Conservation (phyloP, 2,797 vertebrate genomes). For the Arctocebus calabarensis region DNA sequence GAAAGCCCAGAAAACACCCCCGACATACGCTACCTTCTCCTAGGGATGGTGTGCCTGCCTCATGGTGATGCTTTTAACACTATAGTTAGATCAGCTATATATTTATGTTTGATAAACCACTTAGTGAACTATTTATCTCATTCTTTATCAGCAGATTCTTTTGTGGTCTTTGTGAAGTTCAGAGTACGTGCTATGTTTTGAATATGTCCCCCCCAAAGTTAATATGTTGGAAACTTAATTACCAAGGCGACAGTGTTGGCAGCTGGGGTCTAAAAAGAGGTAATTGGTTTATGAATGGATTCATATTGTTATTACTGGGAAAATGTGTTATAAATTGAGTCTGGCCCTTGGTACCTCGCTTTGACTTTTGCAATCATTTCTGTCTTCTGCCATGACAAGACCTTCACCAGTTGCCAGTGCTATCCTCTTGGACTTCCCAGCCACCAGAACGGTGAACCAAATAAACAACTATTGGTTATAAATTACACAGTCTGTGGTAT, state of each 20-base stretch:
- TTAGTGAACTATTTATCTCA: background rate
- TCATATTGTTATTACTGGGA: background rate
- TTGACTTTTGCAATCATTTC: background rate
- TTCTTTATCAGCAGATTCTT: conserved; percentile 30
- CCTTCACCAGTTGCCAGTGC: background rate
- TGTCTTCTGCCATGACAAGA: background rate
- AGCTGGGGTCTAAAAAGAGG: background rate
- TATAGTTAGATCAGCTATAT: background rate
- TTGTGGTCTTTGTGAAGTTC: background rate
- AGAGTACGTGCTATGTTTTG: background rate
- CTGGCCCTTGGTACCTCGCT: background rate
- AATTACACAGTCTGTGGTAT: background rate
- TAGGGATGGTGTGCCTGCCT: background rate
- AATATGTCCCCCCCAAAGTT: background rate
- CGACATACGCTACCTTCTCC: background rate
- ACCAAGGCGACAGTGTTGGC: background rate
- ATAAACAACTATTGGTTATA: background rate
- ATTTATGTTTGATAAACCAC: background rate
- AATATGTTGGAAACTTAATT: background rate
- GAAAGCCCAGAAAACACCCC: background rate
- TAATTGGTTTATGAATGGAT: background rate
- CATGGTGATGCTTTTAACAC: background rate
- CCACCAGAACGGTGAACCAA: background rate
- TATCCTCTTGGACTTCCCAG: background rate
- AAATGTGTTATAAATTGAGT: background rate